phyloP scores from a whole-genome alignment of 1,140 invertebrate species.

The Calosoma granatense region DNA sequence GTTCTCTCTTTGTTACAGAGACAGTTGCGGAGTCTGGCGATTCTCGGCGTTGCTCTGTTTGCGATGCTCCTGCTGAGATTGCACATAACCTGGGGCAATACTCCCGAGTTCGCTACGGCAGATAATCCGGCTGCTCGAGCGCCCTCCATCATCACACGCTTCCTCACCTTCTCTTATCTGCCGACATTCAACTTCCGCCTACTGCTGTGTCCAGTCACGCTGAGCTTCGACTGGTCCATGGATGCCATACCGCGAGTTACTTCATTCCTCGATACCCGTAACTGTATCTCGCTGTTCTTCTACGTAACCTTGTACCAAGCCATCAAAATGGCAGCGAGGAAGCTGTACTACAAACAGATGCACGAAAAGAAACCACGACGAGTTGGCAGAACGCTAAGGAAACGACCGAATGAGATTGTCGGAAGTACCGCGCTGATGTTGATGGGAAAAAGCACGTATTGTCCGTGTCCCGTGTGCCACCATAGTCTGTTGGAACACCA shows the following conservation, averaged over 20 bases:
- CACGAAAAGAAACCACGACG: not conserved
- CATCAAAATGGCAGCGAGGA: not conserved
- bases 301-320: conserved; percentile 45
- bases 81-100: conserved; percentile 47
- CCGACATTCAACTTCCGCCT: conserved; percentile 79
- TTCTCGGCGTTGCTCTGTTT: conserved; percentile 45
- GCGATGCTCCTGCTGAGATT: conserved; percentile 51
- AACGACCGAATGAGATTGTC: not conserved
- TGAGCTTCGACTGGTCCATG: conserved; percentile 96
- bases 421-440: not conserved
- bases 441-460: conserved; percentile 21
- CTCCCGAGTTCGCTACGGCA: conserved; percentile 73
- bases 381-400: not conserved
- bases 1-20: conserved; percentile 47
- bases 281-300: conserved; percentile 58
- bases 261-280: conserved; percentile 60
- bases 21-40: conserved; percentile 51
- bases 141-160: conserved; percentile 54
- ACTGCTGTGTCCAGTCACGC: conserved; percentile 64
- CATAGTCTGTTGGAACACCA: conserved; percentile 42
- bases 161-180: conserved; percentile 79
- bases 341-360: not conserved
- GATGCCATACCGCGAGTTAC: conserved; percentile 76
- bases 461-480: conserved; percentile 42
- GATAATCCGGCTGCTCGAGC: conserved; percentile 84